Percentiles rank a stretch among this genome's conserved stretches.
phyloP scores from a whole-genome alignment of 2,888 invertebrate genomes.

The Sceliomorpha sp. region DNA sequence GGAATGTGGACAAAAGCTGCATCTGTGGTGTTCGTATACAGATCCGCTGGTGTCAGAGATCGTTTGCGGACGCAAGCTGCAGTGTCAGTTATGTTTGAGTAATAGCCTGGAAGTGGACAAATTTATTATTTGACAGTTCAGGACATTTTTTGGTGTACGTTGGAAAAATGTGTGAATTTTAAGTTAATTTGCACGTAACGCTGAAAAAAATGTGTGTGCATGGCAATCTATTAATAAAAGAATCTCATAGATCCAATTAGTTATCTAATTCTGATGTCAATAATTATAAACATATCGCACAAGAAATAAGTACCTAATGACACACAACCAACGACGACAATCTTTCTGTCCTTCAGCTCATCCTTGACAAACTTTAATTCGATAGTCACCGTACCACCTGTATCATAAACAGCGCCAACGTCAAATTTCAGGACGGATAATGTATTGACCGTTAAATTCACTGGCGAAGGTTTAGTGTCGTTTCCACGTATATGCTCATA shows the following conservation, averaged over 20 bases:
- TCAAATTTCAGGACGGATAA: constrained; percentile 86
- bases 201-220: too few species aligned
- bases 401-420: constrained; percentile 86
- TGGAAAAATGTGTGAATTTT: too few species aligned
- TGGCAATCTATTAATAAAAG: too few species aligned
- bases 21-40: constrained; percentile 70
- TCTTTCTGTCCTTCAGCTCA: constrained; percentile 69
- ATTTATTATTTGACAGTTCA: not conserved
- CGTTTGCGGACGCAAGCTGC: constrained; percentile 63
- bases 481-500: constrained; percentile 86
- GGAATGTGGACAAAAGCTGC: constrained; percentile 86
- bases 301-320: constrained; percentile 81
- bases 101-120: constrained; percentile 61
- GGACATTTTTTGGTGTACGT: too few species aligned
- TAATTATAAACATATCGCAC: too few species aligned
- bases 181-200: too few species aligned
- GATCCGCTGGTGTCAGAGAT: constrained; percentile 37
- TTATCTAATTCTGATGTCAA: too few species aligned
- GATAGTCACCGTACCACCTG: constrained; percentile 89
- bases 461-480: constrained; percentile 84
- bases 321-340: constrained; percentile 81
- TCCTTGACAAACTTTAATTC: constrained; percentile 85
- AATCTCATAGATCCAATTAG: too few species aligned
- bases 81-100: constrained; percentile 64
- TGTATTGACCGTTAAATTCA: constrained; percentile 86